phyloP scores from a whole-genome alignment of 2,888 invertebrate species.

The Erebia palarica region DNA sequence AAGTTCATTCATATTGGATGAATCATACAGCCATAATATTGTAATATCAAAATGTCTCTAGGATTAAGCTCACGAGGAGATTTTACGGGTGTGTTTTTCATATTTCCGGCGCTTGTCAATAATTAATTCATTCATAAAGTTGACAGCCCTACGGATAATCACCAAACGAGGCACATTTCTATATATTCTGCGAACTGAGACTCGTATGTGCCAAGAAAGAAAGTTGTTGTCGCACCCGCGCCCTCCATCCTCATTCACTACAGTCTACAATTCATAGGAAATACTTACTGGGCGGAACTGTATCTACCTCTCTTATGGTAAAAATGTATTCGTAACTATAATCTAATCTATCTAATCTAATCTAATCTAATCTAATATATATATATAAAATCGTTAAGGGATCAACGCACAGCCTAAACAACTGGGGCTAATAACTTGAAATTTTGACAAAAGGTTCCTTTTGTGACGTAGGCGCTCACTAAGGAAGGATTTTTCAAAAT shows the following conservation, averaged over 20 bases:
- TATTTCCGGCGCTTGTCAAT: neutral
- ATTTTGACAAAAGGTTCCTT: too few species aligned
- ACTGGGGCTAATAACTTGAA: too few species aligned
- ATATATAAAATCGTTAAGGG: too few species aligned
- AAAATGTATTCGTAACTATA: neutral
- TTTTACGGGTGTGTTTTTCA: neutral
- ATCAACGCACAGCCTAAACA: too few species aligned
- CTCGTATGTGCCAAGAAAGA: conserved; percentile 47
- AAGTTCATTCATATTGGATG: too few species aligned
- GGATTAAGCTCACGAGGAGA: neutral
- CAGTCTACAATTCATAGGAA: conserved; percentile 9
- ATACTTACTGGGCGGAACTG: too few species aligned
- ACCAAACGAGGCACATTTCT: conserved; percentile 42
- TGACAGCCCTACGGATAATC: conserved; percentile 13
- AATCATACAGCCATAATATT: too few species aligned
- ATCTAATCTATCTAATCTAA: too few species aligned
- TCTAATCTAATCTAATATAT: too few species aligned
- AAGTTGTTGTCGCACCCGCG: conserved; percentile 64
- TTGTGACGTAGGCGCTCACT: too few species aligned
- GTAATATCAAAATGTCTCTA: too few species aligned
- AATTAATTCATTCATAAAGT: neutral
- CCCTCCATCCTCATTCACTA: conserved; percentile 52
- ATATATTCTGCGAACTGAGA: conserved; percentile 20
- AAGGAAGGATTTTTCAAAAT: too few species aligned
- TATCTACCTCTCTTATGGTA: neutral